Evolutionary conservation across 1,140 invertebrate genomes (phyloP), one percentile per base, ranked within the genome.

Genomic region (Hydropsyche tenuis): DNA sequence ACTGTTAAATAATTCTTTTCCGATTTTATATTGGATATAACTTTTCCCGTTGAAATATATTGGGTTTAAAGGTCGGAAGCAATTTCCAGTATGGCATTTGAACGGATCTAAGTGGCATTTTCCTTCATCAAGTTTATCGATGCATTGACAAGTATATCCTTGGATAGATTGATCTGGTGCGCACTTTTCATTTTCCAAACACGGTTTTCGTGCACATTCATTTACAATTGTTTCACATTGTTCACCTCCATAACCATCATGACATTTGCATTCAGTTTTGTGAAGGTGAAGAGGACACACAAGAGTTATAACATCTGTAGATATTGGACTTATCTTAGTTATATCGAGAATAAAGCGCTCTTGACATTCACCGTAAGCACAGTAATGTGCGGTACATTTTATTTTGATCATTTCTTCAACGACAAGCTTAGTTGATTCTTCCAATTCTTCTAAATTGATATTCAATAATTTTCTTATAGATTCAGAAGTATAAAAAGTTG

Each of bases 21-120:
- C 89, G 37, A 96, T 89, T 53, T 88, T 88, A 81, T 95, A 95
- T 66, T 91, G 90, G 0, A 92, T 91, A 81, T 94, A 96, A 79
- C 94, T 95, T 79, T 93, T 92, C 0, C 94, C 94, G 74, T 89
- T 87, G 79, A 96, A 94, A 1, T 92, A 93, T 77, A 96, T 88
- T 1, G 93, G 90, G 80, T 91, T 92, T 22, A 88, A 81, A 0
- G 88, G 88, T 11, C 87, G 87, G 73, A 91, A 90, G 75, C 91
- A 93, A 9, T 87, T 87, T 45, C 88, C 87, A 73, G 89, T 87
- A 69, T 86, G 85, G 77, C 91, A 92, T 73, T 89, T 89, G 0
- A 86, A 86, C 14, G 88, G 89, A 77, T 91, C 89, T 3, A 89
- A 86, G 53, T 90, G 88, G 77, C 93, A 95, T 0, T 83, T 86